These are phyloP conservation scores for Brienomyrus longianalis DNA, from an alignment of 2,113 vertebrate species.

Conservation along the genomic window DNA sequence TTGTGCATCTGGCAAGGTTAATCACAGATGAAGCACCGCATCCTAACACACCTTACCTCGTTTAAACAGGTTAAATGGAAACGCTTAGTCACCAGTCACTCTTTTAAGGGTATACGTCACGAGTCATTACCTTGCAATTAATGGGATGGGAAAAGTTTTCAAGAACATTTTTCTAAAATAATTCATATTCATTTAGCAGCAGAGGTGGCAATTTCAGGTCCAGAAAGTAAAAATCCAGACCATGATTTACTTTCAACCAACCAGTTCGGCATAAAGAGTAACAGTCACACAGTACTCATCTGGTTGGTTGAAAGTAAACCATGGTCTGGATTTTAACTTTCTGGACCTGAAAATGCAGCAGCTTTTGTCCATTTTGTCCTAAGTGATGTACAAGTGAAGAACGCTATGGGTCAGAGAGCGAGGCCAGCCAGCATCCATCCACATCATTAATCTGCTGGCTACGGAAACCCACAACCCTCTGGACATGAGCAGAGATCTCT, in stretches of 20 bases:
- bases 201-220: no score
- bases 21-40: neutral
- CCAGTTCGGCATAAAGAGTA: no score
- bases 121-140: conserved; percentile 11
- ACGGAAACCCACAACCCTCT: neutral
- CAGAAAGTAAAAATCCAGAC: no score
- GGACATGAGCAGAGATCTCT: neutral
- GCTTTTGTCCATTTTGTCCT: neutral
- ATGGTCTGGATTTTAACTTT: no score
- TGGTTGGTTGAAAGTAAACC: no score
- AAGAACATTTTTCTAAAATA: neutral
- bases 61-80: neutral
- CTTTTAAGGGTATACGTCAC: conserved; percentile 2
- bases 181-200: neutral
- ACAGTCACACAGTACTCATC: no score
- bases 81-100: conserved; percentile 4
- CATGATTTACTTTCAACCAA: no score
- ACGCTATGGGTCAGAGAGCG: neutral
- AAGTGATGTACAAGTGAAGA: neutral
- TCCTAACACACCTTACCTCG: neutral
- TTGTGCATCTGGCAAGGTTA: conserved; percentile 5
- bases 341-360: no score
- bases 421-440: neutral
- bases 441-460: neutral
- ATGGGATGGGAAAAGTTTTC: neutral